Evolutionary conservation across 2,113 vertebrate genomes (phyloP), one percentile per base, ranked within the genome.

Genomic region (Solenodon paradoxus): DNA sequence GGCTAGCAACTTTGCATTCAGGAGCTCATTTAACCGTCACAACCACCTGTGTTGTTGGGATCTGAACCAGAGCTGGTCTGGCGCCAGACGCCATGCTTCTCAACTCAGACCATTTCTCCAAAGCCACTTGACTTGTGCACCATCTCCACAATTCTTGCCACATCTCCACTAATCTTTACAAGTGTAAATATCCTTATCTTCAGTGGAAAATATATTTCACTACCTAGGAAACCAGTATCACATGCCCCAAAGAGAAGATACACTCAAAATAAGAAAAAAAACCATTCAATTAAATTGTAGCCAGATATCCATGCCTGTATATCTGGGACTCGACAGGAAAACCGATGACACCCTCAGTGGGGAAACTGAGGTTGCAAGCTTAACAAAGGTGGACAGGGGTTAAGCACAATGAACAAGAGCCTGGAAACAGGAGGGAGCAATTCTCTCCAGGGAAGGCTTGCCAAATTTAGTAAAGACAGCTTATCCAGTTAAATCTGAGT

Each of bases 161-260:
- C 26, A 32, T 42, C 1, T 6, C 19, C 55, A 8, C 12, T 40
- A 9, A 26, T 64, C 74, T 22, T 80, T 95, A 55, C 78, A 61
- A 63, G 59, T 9, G 51, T 53, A 57, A 53, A 83, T n/a, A n/a
- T 19, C 16, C 22, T 75, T 83, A 88, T 57, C 51, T 93, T 80
- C 42, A 88, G 66, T 59, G 47, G 51, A 84, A 88, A 91, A 51
- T 85, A 15, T 22, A 85, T 95, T 93, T 96, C 45, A 26, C 32
- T 38, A 47, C 49, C n/a, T 35, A 3, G 32, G 77, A 64, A 79
- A 84, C 8, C 40, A 64, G 0, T 38, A 61, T n/a, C 45, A 49
- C 38, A 24, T 75, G 45, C 72, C 2, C 24, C 72, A 12, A 2
- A 80, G 61, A 84, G 57, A 69, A 93, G 47, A 49, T 17, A 84